phyloP scores from a whole-genome alignment of 1,140 invertebrate genomes.

The Drosophila teissieri region DNA sequence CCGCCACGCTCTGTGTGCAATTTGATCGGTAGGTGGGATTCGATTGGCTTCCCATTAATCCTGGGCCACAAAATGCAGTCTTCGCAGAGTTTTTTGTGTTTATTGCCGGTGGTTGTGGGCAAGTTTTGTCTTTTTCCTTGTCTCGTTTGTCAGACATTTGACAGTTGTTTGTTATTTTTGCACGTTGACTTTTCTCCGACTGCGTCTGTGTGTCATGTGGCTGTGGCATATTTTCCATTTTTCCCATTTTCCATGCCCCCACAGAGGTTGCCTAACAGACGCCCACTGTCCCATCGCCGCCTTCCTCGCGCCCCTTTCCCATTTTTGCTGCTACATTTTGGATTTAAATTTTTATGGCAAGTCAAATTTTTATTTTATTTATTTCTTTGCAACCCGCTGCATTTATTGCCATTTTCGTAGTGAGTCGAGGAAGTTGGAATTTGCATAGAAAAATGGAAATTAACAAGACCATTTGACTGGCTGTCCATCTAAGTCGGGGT shows the following conservation, averaged over 20 bases:
- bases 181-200: slow-evolving; percentile 72
- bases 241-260: slow-evolving; percentile 54
- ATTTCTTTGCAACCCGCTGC: slow-evolving; percentile 19
- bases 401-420: slow-evolving; percentile 68
- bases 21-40: slow-evolving; percentile 37
- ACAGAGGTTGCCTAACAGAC: slow-evolving; percentile 75
- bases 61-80: slow-evolving; percentile 36
- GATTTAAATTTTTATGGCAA: slow-evolving; percentile 83
- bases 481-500: slow-evolving; percentile 54
- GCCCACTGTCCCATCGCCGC: slow-evolving; percentile 50
- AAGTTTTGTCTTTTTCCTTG: slow-evolving; percentile 74
- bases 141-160: slow-evolving; percentile 83
- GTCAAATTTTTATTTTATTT: slow-evolving; percentile 66
- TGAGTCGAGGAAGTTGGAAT: slow-evolving; percentile 77
- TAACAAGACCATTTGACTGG: slow-evolving; percentile 82
- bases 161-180: slow-evolving; percentile 83
- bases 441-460: slow-evolving; percentile 84
- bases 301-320: neutral
- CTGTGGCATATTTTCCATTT: slow-evolving; percentile 71
- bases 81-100: slow-evolving; percentile 38
- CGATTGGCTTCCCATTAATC: slow-evolving; percentile 43
- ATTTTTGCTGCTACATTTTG: slow-evolving; percentile 48
- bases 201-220: slow-evolving; percentile 63
- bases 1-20: slow-evolving; percentile 30
- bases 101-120: slow-evolving; percentile 34